phyloP scores from a whole-genome alignment of 2,113 vertebrate species.

The Takifugu flavidus region DNA sequence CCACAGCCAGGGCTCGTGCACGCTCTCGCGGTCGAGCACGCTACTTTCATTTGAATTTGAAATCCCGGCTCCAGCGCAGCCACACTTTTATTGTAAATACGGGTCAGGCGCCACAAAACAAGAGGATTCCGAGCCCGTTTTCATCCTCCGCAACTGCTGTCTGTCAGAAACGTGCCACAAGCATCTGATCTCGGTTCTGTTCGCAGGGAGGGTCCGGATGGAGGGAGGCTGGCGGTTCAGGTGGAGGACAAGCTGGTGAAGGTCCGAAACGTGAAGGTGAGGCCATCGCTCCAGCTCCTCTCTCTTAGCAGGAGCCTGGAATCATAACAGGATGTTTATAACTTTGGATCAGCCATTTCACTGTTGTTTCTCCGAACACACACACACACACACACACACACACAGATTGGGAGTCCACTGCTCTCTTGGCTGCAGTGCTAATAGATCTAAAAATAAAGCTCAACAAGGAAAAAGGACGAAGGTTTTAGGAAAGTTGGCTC shows the following conservation, averaged over 20 bases:
- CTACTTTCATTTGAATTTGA: constrained; percentile 57
- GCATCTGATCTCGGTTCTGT: constrained; percentile 11
- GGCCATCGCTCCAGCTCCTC: not conserved
- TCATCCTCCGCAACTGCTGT: too few relatives aligned
- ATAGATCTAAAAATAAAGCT: not conserved
- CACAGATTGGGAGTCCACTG: not conserved
- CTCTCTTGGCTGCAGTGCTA: not conserved
- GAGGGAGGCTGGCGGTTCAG: constrained; percentile 84
- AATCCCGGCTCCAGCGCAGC: constrained; percentile 4
- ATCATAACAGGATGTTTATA: constrained; percentile 69
- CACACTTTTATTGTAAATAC: constrained; percentile 39
- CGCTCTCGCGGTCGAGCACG: not conserved
- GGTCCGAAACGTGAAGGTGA: constrained; percentile 90
- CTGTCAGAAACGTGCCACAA: too few relatives aligned
- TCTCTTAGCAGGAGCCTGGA: too few relatives aligned
- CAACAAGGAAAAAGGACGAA: too few relatives aligned
- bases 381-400: not conserved
- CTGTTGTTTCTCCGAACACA: constrained; percentile 54
- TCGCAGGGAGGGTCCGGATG: constrained; percentile 85
- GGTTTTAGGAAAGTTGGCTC: too few relatives aligned
- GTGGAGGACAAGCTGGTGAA: constrained; percentile 87
- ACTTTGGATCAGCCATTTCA: constrained; percentile 40
- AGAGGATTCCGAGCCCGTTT: constrained; percentile 24
- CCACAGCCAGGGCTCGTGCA: too few relatives aligned
- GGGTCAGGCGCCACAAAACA: constrained; percentile 3